phyloP scores from a whole-genome alignment of 2,888 invertebrate genomes.

The Drosophila hamatofila region DNA sequence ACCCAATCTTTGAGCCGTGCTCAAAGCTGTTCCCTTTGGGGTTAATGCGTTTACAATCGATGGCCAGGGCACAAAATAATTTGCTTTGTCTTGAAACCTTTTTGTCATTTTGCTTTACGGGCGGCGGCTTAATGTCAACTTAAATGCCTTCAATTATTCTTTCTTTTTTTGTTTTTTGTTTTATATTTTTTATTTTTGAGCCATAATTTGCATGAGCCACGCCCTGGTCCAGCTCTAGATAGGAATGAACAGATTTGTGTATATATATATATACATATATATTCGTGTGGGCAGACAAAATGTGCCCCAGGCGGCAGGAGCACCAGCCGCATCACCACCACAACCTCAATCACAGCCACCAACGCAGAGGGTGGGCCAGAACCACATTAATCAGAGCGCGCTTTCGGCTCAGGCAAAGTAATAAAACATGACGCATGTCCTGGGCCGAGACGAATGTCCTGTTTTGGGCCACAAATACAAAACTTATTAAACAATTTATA shows the following conservation, averaged over 20 bases:
- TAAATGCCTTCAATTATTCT: conserved; percentile 72
- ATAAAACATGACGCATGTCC: conserved; percentile 30
- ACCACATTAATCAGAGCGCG: conserved; percentile 52
- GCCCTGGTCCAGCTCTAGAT: conserved; percentile 40
- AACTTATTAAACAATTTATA: conserved; percentile 71
- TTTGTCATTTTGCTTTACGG: conserved; percentile 28
- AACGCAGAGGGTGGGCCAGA: background rate
- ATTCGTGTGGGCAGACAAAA: conserved; percentile 23
- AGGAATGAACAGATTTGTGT: conserved; percentile 44
- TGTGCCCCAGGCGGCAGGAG: conserved; percentile 18
- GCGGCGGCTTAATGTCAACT: conserved; percentile 72
- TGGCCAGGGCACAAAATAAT: background rate
- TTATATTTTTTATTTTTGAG: conserved; percentile 21
- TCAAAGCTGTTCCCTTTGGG: conserved; percentile 7
- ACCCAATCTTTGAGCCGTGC: background rate
- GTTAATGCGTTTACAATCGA: conserved; percentile 50
- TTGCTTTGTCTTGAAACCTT: conserved; percentile 48
- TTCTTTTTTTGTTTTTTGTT: conserved; percentile 12
- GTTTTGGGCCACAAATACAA: conserved; percentile 17
- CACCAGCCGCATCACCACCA: background rate
- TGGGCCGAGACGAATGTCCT: conserved; percentile 36
- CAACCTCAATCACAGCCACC: background rate
- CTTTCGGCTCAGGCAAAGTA: conserved; percentile 34
- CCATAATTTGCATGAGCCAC: conserved; percentile 53
- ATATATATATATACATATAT: conserved; percentile 3